Evolutionary conservation across 2,888 invertebrate genomes (phyloP).

Genomic region (Limenitis camilla): DNA sequence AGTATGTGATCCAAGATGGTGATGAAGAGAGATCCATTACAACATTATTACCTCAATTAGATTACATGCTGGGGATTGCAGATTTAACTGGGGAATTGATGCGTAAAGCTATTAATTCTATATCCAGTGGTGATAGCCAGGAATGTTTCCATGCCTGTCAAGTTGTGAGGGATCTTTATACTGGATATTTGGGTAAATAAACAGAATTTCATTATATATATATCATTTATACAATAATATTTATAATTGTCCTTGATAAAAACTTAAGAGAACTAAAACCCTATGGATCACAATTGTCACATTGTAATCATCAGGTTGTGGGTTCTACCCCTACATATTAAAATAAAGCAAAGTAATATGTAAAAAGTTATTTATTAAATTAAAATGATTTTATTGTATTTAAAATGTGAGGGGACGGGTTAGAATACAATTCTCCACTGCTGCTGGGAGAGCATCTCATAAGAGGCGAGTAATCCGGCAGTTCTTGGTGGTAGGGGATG

Average conservation of each 20-base stretch:
- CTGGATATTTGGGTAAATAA: conserved; percentile 75
- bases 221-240: not conserved
- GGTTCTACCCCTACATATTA: no score
- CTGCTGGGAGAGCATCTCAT: no score
- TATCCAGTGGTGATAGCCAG: conserved; percentile 82
- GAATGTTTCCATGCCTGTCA: conserved; percentile 82
- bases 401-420: no score
- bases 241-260: not conserved
- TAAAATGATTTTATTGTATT: no score
- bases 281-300: no score
- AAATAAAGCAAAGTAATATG: no score
- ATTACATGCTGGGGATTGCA: conserved; percentile 84
- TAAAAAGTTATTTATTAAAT: no score
- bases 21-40: conserved; percentile 35
- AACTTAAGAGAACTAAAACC: no score
- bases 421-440: no score
- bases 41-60: conserved; percentile 60
- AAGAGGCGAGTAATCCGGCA: no score
- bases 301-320: no score
- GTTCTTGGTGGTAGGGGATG: no score
- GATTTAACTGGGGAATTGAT: conserved; percentile 94
- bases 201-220: conserved; percentile 15
- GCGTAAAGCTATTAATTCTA: conserved; percentile 88
- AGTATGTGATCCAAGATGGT: conserved; percentile 43
- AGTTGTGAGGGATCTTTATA: conserved; percentile 80